Evolutionary conservation across 2,888 invertebrate species (phyloP).

Genomic region (Leptothorax acervorum): DNA sequence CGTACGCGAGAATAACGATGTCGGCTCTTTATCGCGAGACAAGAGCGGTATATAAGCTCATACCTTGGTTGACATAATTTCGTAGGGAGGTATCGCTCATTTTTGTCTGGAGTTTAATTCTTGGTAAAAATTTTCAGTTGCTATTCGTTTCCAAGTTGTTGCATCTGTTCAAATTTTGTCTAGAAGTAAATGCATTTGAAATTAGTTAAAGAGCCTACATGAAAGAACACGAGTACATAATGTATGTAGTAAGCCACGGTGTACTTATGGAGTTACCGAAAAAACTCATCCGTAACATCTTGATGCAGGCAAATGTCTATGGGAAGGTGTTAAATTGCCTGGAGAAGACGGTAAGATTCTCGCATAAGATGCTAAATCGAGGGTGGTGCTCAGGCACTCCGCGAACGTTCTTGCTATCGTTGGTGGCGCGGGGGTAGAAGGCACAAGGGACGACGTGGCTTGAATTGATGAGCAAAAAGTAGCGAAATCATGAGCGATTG

Average conservation of each 20-base stretch:
- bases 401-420: slow-evolving; percentile 63
- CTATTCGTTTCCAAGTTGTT: background rate
- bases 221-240: background rate
- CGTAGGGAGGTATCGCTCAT: background rate
- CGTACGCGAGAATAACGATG: slow-evolving; percentile 32
- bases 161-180: background rate
- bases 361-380: slow-evolving; percentile 24
- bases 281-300: slow-evolving; percentile 36
- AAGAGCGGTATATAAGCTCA: background rate
- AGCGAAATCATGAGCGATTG: slow-evolving; percentile 80
- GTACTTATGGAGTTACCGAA: background rate
- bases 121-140: background rate
- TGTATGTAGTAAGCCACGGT: background rate
- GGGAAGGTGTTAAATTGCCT: slow-evolving; percentile 43
- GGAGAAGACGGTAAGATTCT: slow-evolving; percentile 14
- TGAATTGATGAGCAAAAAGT: slow-evolving; percentile 82
- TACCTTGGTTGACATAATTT: slow-evolving; percentile 14
- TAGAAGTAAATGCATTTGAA: background rate
- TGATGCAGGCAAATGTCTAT: slow-evolving; percentile 47
- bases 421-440: slow-evolving; percentile 53
- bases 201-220: background rate
- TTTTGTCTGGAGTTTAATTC: background rate
- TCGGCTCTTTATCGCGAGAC: slow-evolving; percentile 34
- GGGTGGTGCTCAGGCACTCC: slow-evolving; percentile 49
- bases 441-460: slow-evolving; percentile 63